Evolutionary conservation across 2,797 vertebrate species (phyloP).

Genomic region (Pangasius larnaudii): DNA sequence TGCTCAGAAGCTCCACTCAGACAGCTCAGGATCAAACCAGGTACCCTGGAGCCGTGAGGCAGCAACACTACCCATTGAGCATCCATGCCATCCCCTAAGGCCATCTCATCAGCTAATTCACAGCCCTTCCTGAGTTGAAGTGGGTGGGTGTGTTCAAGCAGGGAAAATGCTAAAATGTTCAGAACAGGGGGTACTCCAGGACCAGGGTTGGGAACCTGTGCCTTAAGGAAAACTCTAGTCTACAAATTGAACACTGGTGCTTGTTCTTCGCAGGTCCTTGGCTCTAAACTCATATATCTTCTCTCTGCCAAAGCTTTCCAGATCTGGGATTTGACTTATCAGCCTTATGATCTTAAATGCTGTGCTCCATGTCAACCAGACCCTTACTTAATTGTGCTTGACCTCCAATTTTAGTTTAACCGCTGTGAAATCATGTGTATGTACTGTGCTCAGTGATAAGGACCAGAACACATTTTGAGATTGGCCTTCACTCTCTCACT

Average conservation of each 20-base stretch:
- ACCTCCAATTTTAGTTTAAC: conserved; percentile 65
- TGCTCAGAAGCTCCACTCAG: background rate
- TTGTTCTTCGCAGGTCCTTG: conserved; percentile 26
- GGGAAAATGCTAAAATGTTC: background rate
- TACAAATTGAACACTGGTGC: conserved; percentile 21
- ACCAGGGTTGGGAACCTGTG: background rate
- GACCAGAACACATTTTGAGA: conserved; percentile 60
- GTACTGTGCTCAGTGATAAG: conserved; percentile 63
- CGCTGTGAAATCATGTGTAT: conserved; percentile 71
- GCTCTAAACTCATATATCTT: conserved; percentile 33
- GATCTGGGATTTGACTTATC: conserved; percentile 33
- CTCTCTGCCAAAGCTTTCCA: conserved; percentile 17
- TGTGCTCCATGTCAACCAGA: conserved; percentile 76
- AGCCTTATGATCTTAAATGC: conserved; percentile 67
- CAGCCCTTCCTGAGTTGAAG: background rate
- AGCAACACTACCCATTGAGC: background rate
- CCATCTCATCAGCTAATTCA: background rate
- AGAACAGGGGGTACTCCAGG: background rate
- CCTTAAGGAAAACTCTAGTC: background rate
- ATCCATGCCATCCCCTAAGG: background rate
- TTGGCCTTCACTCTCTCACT: conserved; percentile 55
- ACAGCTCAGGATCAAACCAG: background rate
- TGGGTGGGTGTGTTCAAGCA: background rate
- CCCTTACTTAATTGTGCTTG: conserved; percentile 79
- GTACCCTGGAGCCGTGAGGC: background rate